Conservation (phyloP, 2,113 vertebrate species). For the Bos javanicus region DNA sequence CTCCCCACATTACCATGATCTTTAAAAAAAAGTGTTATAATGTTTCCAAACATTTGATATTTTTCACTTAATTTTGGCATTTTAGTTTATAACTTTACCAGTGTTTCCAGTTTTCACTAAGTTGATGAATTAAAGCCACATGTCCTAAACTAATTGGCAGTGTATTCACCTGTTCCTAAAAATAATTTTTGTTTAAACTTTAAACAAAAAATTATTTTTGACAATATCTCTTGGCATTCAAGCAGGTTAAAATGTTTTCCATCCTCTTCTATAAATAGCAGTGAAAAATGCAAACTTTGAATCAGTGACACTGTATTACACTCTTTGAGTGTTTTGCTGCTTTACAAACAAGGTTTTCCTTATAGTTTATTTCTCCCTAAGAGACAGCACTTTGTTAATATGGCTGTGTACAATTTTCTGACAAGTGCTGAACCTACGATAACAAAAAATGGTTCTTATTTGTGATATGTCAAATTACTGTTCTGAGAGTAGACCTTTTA, state of each 20-base stretch:
- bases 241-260: constrained; percentile 19
- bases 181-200: constrained; percentile 25
- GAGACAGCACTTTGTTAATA: constrained; percentile 72
- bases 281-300: constrained; percentile 47
- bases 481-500: constrained; percentile 82
- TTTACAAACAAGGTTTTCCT: constrained; percentile 50
- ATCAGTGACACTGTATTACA: constrained; percentile 21
- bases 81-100: background rate
- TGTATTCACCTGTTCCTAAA: background rate
- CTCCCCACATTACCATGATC: background rate
- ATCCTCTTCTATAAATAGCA: background rate
- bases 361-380: constrained; percentile 60
- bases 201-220: background rate
- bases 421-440: constrained; percentile 74
- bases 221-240: background rate
- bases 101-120: background rate
- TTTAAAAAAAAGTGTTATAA: background rate
- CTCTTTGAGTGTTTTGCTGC: constrained; percentile 53
- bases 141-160: background rate
- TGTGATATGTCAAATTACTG: constrained; percentile 84
- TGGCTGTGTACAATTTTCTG: constrained; percentile 75
- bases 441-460: constrained; percentile 80
- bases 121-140: background rate
- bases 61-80: background rate
- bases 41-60: background rate